These are phyloP conservation scores for Drosophila oshimai DNA, from an alignment of 1,140 invertebrate species.

Conservation along the genomic window DNA sequence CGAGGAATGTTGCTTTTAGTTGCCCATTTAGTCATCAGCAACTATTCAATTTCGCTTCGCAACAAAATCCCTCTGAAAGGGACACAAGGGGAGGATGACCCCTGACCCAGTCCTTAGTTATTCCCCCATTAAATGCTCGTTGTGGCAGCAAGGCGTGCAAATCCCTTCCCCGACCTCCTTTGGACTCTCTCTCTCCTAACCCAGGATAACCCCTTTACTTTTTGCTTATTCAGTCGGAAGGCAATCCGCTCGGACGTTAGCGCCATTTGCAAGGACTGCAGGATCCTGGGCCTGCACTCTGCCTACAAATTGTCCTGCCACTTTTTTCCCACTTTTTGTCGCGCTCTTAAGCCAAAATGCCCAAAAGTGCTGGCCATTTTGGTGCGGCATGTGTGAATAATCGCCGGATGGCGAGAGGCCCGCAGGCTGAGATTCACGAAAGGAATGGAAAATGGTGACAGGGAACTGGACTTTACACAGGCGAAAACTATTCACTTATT, in stretches of 20 bases:
- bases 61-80: constrained; percentile 24
- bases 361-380: constrained; percentile 72
- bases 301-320: constrained; percentile 64
- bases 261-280: constrained; percentile 52
- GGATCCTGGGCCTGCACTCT: constrained; percentile 15
- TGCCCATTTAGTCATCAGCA: constrained; percentile 54
- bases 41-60: constrained; percentile 52
- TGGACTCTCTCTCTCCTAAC: neutral
- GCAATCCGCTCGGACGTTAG: constrained; percentile 51
- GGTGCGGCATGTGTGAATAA: constrained; percentile 80
- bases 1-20: constrained; percentile 49
- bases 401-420: constrained; percentile 54
- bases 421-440: constrained; percentile 4
- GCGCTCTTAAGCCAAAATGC: constrained; percentile 49
- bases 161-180: constrained; percentile 1
- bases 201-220: constrained; percentile 42
- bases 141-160: constrained; percentile 48
- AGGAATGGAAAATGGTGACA: neutral
- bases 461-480: neutral
- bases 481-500: neutral
- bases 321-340: constrained; percentile 27
- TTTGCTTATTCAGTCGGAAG: constrained; percentile 69
- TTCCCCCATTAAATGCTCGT: constrained; percentile 72
- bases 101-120: constrained; percentile 15
- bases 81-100: constrained; percentile 11